Conservation (phyloP, 1,140 invertebrate genomes). For the Drosophila seguyi region DNA sequence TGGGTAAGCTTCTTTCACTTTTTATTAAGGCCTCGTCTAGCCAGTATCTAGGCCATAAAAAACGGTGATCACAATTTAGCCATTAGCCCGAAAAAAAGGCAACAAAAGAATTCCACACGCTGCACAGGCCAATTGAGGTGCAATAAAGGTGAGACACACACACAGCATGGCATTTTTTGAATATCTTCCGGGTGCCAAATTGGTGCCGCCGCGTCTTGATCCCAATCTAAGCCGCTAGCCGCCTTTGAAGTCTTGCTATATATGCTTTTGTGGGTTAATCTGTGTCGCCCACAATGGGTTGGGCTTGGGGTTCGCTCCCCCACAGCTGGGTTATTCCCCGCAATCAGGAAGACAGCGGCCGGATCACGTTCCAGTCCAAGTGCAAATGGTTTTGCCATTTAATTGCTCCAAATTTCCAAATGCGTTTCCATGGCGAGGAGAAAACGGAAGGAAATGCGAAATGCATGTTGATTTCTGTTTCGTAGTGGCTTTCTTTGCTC, state of each 20-base stretch:
- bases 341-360: conserved; percentile 55
- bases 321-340: conserved; percentile 26
- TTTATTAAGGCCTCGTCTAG: conserved; percentile 23
- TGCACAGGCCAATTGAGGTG: conserved; percentile 34
- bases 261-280: conserved; percentile 47
- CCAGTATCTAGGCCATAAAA: conserved; percentile 31
- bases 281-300: conserved; percentile 44
- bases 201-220: conserved; percentile 34
- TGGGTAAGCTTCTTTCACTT: conserved; percentile 76
- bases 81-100: conserved; percentile 7
- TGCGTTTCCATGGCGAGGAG: conserved; percentile 50
- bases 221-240: conserved; percentile 48
- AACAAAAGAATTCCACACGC: conserved; percentile 43
- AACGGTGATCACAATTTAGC: conserved; percentile 23
- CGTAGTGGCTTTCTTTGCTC: conserved; percentile 18
- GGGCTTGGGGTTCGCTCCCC: conserved; percentile 11
- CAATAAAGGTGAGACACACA: conserved; percentile 24
- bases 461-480: conserved; percentile 63
- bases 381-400: conserved; percentile 41
- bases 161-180: conserved; percentile 37
- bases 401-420: conserved; percentile 63
- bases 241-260: conserved; percentile 52
- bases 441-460: conserved; percentile 80
- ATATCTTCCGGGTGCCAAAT: conserved; percentile 73
- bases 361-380: conserved; percentile 47